Evolutionary conservation across 2,888 invertebrate genomes (phyloP).

Genomic region (Seira sanloemensis): DNA sequence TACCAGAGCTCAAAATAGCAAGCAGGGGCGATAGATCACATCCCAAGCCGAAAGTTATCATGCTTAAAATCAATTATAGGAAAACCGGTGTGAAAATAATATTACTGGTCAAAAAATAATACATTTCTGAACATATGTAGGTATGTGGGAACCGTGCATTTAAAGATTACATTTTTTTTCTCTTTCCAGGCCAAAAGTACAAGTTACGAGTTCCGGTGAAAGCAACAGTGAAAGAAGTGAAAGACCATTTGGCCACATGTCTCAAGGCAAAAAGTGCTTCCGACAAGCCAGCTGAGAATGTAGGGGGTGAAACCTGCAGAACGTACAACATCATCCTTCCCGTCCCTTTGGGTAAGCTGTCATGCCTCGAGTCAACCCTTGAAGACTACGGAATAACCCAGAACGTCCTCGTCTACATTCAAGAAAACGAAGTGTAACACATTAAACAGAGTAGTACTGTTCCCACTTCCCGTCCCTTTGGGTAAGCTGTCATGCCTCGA

Average conservation of each 20-base stretch:
- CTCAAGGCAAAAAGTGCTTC: too few relatives aligned
- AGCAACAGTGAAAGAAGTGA: conserved; percentile 37
- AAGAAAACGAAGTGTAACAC: neutral
- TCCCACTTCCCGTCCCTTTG: conserved; percentile 46
- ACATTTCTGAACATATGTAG: too few relatives aligned
- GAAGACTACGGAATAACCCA: conserved; percentile 61
- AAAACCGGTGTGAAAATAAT: conserved; percentile 41
- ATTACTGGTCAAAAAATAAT: too few relatives aligned
- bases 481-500: conserved; percentile 50
- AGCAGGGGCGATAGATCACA: neutral
- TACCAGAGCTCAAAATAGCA: conserved; percentile 33
- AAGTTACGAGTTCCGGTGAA: conserved; percentile 42
- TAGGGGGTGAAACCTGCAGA: neutral
- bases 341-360: conserved; percentile 58
- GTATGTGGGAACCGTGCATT: too few relatives aligned
- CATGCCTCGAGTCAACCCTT: conserved; percentile 44
- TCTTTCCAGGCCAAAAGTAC: conserved; percentile 52
- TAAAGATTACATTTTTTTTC: too few relatives aligned
- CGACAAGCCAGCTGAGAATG: too few relatives aligned
- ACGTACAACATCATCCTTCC: conserved; percentile 46
- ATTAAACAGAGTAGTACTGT: neutral
- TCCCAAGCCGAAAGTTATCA: conserved; percentile 45
- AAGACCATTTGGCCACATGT: conserved; percentile 36
- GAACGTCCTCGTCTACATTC: conserved; percentile 57
- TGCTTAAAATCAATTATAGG: conserved; percentile 46